Base-by-base conservation (phyloP, 2,113 vertebrate genomes). In the Osmerus mordax region DNA sequence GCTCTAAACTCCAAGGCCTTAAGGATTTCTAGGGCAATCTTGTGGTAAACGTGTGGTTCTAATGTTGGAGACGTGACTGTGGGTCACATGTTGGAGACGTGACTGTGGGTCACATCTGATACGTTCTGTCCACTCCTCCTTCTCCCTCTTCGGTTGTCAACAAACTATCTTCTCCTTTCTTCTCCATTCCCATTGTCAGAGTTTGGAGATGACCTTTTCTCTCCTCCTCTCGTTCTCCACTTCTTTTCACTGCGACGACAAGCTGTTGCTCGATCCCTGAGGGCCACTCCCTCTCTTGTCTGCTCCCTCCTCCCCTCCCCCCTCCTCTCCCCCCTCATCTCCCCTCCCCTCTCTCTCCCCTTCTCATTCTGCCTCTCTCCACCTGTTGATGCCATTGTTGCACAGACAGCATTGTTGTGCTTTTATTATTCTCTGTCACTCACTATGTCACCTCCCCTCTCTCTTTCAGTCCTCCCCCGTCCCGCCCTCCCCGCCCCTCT, bases 341-440 rank as follows among this genome's bases (percentile, higher is more conserved):
- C 73, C 64, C 41, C 41, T 47, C 71, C 41, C 66, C 71, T 76
- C 41, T 47, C 55, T 76, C 65, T 73, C 65, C 82, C 65, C 82
- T 71, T 76, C 79, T 75, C 19, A 21, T 74, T 75, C 82, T 69
- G 75, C 62, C 82, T 82, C 86, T 89, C 83, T 82, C 92, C 90
- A 92, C 91, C 92, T 93, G 91, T 92, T 91, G 90, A 78, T 81
- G 78, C 77, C 69, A 90, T 91, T 90, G 89, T 91, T 87, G 70
- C 59, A 23, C 67, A 0, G 70, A 56, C 75, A 55, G 13, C 78
- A 87, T 91, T 90, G 86, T 91, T 80, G 81, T 69, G 72, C 41
- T 83, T 80, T 76, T 83, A 75, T 87, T 86, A 84, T 87, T 88
- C 83, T 65, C 77, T 83, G 83, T 81, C 70, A 41, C 79, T 84